Percentiles rank a stretch among this genome's conserved stretches.
Evolutionary conservation across 2,797 vertebrate species (phyloP).

Genomic region (Peromyscus aztecus): DNA sequence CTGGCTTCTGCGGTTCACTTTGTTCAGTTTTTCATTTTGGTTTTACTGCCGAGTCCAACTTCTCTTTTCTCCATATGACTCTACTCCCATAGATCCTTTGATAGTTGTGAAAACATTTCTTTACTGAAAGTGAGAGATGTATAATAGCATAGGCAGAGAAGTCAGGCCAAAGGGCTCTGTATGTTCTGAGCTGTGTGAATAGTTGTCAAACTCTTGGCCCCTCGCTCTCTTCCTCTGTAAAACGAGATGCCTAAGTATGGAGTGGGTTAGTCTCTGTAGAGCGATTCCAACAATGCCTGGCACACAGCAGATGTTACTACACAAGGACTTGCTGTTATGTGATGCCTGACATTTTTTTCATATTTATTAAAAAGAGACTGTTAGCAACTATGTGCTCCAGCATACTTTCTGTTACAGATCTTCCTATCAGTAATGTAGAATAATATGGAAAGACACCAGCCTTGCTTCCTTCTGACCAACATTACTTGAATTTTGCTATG

Average conservation of each 20-base stretch:
- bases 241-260: slow-evolving; percentile 18
- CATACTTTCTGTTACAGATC: slow-evolving; percentile 4
- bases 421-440: neutral
- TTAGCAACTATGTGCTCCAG: neutral
- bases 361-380: neutral
- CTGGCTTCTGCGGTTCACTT: neutral
- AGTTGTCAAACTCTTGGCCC: neutral
- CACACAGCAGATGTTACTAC: neutral
- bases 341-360: neutral
- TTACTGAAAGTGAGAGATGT: slow-evolving; percentile 17
- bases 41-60: slow-evolving; percentile 28
- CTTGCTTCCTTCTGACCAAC: neutral
- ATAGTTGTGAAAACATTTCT: neutral
- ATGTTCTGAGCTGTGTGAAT: neutral
- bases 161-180: neutral
- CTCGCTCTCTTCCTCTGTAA: neutral
- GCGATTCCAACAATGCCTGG: neutral
- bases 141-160: neutral
- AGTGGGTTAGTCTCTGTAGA: neutral
- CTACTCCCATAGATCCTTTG: neutral
- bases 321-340: slow-evolving; percentile 5
- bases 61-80: neutral
- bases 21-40: slow-evolving; percentile 9
- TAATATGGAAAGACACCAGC: neutral
- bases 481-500: neutral